Percentiles rank a stretch among this genome's conserved stretches.
phyloP scores from a whole-genome alignment of 2,888 invertebrate species.

The Hoplodrina blanda region DNA sequence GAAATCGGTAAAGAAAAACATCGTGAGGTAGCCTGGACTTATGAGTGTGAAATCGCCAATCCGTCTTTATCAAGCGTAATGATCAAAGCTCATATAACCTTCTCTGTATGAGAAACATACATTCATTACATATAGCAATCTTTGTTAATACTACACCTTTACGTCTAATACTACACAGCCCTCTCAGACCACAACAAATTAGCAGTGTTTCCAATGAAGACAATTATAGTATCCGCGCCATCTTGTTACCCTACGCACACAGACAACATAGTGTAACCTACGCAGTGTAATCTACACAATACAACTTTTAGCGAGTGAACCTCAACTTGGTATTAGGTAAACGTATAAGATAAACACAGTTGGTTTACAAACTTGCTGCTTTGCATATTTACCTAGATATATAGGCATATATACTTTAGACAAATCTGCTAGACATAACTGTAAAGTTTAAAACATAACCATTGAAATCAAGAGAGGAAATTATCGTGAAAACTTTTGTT shows the following conservation, averaged over 20 bases:
- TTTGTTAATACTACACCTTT: no score
- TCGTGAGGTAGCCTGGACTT: no score
- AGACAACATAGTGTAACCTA: slow-evolving; percentile 9
- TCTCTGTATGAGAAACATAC: no score
- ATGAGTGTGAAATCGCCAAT: no score
- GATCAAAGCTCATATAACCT: no score
- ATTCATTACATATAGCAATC: no score
- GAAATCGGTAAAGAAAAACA: no score
- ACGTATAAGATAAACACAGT: slow-evolving; percentile 63
- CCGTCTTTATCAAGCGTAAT: no score
- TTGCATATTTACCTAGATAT: slow-evolving; percentile 54
- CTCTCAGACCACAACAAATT: background rate
- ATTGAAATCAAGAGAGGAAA: background rate
- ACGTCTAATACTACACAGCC: background rate
- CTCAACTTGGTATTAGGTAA: slow-evolving; percentile 57
- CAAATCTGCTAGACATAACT: slow-evolving; percentile 23
- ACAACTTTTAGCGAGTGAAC: slow-evolving; percentile 56
- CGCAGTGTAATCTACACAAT: slow-evolving; percentile 38
- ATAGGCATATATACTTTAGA: slow-evolving; percentile 29
- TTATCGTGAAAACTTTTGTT: background rate
- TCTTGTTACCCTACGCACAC: slow-evolving; percentile 32
- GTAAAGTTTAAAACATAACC: slow-evolving; percentile 21
- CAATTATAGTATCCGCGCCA: slow-evolving; percentile 13
- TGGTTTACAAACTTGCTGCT: slow-evolving; percentile 59
- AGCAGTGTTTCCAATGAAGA: slow-evolving; percentile 2